Base-by-base conservation (phyloP, 2,113 vertebrate genomes). In the Xiphias gladius region DNA sequence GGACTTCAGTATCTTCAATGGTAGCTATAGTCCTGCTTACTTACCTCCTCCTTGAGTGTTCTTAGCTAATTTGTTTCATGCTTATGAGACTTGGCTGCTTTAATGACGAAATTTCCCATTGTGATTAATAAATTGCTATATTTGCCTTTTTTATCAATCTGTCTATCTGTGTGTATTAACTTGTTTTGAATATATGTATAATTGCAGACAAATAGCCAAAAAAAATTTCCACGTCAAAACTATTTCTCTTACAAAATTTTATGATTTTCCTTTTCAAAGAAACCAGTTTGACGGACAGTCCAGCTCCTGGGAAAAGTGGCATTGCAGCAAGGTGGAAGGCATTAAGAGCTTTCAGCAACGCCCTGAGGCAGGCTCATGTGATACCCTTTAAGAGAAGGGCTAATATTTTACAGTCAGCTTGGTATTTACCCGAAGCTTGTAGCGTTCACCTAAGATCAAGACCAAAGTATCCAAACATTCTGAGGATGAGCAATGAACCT, bases 261-360 rank as follows among this genome's bases (percentile, higher is more conserved):
- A 19, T 24, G 5, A 20, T n/a, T 76, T 54, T 28, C 24, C 3
- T 52, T 37, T 22, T 32, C 22, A 19, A 30, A 74, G 48, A 64
- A 20, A 37, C 0, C 10, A 54, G 48, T 90, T 92, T 93, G 92
- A 94, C 86, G 54, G 91, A 90, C 91, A 92, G 91, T 64, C 79
- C 26, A 54, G 72, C 72, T 82, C 82, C 86, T 92, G 92, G 86
- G 88, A 92, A 94, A 90, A 89, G 84, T 88, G 89, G 90, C 86
- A 62, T 43, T 70, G 76, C 59, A 85, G 82, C 80, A 46, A 54
- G 58, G 78, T 86, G 79, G 88, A 79, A 76, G 83, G 92, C 77
- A 89, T 95, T 91, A 94, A 89, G 89, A 79, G 93, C 92, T 93
- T 90, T 93, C 43, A 88, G 90, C 54, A 58, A 88, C 59, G 90